Percentiles rank a stretch among this genome's conserved stretches.
These are phyloP conservation scores for Gavialis gangeticus DNA, from an alignment of 2,113 vertebrate species.

Conservation along the genomic window DNA sequence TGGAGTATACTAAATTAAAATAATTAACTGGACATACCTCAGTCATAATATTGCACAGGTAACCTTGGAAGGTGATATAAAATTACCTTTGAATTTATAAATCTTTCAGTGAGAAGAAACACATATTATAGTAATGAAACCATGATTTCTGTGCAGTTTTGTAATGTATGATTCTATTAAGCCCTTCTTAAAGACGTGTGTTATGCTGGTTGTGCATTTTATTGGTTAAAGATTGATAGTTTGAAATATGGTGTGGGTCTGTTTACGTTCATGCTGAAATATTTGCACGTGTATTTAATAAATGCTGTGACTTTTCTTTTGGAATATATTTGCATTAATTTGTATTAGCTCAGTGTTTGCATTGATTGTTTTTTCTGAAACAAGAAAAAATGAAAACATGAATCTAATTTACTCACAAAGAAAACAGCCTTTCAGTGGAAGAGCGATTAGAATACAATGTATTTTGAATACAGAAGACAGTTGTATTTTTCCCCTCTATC, in stretches of 20 bases:
- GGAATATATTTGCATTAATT: constrained; percentile 71
- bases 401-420: constrained; percentile 49
- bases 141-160: constrained; percentile 4
- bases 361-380: constrained; percentile 57
- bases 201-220: constrained; percentile 67
- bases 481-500: constrained; percentile 23
- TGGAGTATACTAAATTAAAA: neutral
- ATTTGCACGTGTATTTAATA: constrained; percentile 64
- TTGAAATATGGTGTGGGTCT: constrained; percentile 48
- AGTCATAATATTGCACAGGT: neutral
- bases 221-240: constrained; percentile 57
- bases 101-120: constrained; percentile 34
- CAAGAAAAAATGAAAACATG: constrained; percentile 44
- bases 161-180: constrained; percentile 15
- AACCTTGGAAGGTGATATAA: constrained; percentile 32
- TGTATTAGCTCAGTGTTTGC: constrained; percentile 66
- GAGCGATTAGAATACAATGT: constrained; percentile 15
- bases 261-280: constrained; percentile 57
- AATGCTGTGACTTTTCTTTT: constrained; percentile 36
- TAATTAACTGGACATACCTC: neutral
- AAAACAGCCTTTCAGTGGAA: constrained; percentile 44
- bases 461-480: constrained; percentile 37
- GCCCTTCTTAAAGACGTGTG: constrained; percentile 39
- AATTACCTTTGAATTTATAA: constrained; percentile 43
- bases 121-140: constrained; percentile 49